phyloP scores from a whole-genome alignment of 2,888 invertebrate genomes.

The Conops quadrifasciatus region DNA sequence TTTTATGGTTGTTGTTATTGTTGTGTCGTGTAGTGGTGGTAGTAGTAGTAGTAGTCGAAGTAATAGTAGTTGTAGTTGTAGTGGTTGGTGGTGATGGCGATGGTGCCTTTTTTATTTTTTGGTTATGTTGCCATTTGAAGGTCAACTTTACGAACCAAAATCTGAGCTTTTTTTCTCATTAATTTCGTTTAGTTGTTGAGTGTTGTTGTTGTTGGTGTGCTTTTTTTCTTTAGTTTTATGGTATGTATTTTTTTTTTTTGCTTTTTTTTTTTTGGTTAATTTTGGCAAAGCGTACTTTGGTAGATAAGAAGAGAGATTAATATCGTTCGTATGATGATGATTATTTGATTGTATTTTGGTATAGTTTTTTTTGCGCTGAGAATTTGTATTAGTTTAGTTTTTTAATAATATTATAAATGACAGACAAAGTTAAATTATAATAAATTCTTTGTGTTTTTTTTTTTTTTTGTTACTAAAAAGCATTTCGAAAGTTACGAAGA shows the following conservation, averaged over 20 bases:
- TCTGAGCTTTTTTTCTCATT: conserved; percentile 51
- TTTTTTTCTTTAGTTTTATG: conserved; percentile 34
- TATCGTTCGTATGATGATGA: conserved; percentile 39
- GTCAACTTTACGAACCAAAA: conserved; percentile 66
- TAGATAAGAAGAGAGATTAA: conserved; percentile 5
- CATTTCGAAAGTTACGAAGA: no score
- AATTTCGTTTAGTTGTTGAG: conserved; percentile 41
- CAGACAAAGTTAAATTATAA: no score
- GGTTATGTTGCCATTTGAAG: conserved; percentile 62
- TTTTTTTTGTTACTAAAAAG: no score
- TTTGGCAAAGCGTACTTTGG: conserved; percentile 38
- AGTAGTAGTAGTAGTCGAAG: no score
- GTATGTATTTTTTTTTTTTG: conserved; percentile 45
- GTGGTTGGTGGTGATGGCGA: no score
- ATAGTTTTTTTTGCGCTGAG: neutral
- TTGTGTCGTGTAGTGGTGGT: conserved; percentile 9
- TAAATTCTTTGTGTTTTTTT: no score
- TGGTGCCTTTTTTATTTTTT: conserved; percentile 43
- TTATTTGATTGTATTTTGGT: conserved; percentile 35
- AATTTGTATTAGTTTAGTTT: neutral
- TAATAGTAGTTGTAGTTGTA: no score
- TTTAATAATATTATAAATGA: neutral
- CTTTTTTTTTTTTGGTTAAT: conserved; percentile 56
- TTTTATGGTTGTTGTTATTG: conserved; percentile 45
- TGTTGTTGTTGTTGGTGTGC: conserved; percentile 31